Conservation (phyloP, 2,113 vertebrate genomes). For the Caranx ignobilis region DNA sequence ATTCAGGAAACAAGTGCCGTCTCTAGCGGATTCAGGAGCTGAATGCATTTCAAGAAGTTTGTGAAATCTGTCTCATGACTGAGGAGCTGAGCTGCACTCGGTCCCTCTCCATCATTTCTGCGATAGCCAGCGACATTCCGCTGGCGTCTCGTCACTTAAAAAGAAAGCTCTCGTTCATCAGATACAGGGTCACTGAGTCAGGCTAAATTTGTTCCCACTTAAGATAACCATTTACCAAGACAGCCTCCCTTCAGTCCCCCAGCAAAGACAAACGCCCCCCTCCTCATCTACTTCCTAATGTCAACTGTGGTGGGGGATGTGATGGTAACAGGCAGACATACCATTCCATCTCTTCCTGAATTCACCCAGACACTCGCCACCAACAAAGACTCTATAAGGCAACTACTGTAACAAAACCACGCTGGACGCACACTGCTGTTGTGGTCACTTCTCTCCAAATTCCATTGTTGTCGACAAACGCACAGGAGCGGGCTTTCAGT, state of each 20-base stretch:
- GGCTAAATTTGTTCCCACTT: constrained; percentile 77
- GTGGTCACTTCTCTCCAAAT: constrained; percentile 50
- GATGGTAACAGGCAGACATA: constrained; percentile 44
- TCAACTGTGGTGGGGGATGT: constrained; percentile 47
- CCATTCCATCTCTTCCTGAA: constrained; percentile 64
- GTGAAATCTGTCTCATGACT: constrained; percentile 41
- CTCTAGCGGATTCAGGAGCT: constrained; percentile 14
- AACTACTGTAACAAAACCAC: constrained; percentile 25
- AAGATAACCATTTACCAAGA: constrained; percentile 74
- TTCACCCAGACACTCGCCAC: constrained; percentile 32
- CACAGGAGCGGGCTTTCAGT: constrained; percentile 73
- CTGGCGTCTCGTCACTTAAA: constrained; percentile 60
- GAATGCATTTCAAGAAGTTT: constrained; percentile 32
- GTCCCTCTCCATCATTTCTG: constrained; percentile 39
- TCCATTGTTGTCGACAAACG: constrained; percentile 57
- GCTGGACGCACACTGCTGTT: constrained; percentile 26
- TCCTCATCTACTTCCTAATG: constrained; percentile 60
- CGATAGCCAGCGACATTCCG: constrained; percentile 69
- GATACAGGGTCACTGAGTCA: constrained; percentile 68
- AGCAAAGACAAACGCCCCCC: constrained; percentile 26
- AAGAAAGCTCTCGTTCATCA: constrained; percentile 72
- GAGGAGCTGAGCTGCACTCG: constrained; percentile 38
- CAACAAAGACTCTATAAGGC: constrained; percentile 31
- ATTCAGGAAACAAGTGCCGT: constrained; percentile 47
- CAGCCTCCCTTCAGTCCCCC: constrained; percentile 50